Evolutionary conservation across 2,113 vertebrate species (phyloP).

Genomic region (Cisticola juncidis): DNA sequence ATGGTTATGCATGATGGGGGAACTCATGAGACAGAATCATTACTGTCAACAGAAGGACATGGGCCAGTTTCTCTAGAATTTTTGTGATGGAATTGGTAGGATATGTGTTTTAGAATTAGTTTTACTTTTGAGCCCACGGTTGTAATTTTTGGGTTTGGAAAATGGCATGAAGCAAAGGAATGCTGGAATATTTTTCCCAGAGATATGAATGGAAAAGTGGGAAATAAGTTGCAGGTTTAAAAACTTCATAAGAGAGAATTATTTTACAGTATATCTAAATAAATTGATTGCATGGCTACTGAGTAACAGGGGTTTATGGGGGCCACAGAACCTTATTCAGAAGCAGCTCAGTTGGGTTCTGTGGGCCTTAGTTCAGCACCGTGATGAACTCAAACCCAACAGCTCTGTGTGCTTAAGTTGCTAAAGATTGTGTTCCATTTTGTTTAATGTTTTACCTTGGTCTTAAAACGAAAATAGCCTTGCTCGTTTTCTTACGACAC

Average conservation of each 20-base stretch:
- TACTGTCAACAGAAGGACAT: not conserved
- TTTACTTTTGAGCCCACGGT: not conserved
- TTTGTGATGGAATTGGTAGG: not conserved
- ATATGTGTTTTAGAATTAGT: not conserved
- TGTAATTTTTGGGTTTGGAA: not conserved
- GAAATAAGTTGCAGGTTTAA: not conserved
- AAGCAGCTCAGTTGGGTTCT: not conserved
- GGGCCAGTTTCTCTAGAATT: not conserved
- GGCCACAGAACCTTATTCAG: rapidly evolving
- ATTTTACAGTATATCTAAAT: not conserved
- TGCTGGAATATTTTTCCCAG: not conserved
- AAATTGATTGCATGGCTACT: not conserved
- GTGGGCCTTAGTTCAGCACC: not conserved
- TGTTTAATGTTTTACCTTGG: constrained; percentile 9
- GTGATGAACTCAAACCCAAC: not conserved
- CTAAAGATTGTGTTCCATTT: not conserved
- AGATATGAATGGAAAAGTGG: not conserved
- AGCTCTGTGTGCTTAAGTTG: not conserved
- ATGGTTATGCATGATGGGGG: not conserved
- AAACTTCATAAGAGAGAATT: not conserved
- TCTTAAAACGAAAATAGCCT: constrained; percentile 53
- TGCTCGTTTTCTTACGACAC: not conserved
- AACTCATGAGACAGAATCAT: not conserved
- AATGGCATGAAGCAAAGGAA: not conserved
- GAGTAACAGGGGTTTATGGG: not conserved